Percentiles rank a stretch among this genome's conserved stretches.
These are phyloP conservation scores for Drosophila ercepeae DNA, from an alignment of 1,140 invertebrate genomes.

Conservation along the genomic window DNA sequence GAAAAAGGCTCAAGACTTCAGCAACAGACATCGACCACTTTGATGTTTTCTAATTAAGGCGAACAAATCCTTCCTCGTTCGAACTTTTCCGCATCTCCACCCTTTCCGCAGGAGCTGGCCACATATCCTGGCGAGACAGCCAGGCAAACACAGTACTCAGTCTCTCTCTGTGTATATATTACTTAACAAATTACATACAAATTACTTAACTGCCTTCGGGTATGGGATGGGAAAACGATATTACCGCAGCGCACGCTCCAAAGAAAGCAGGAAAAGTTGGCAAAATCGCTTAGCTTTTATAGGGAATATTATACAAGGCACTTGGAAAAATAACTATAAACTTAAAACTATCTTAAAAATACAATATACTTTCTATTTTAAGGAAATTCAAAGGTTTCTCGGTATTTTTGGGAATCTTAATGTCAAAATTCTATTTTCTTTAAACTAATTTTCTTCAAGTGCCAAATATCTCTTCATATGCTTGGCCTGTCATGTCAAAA, in stretches of 20 bases:
- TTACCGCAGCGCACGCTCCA: constrained; percentile 7
- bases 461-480: constrained; percentile 19
- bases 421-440: too few relatives aligned
- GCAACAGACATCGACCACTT: constrained; percentile 50
- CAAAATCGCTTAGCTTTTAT: constrained; percentile 72
- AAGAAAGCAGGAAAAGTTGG: constrained; percentile 30
- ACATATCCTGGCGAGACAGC: constrained; percentile 66
- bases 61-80: constrained; percentile 46
- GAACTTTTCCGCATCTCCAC: constrained; percentile 31
- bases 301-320: constrained; percentile 24
- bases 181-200: constrained; percentile 82
- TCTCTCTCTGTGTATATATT: constrained; percentile 61
- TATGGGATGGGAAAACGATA: background rate
- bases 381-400: too few relatives aligned
- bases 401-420: too few relatives aligned
- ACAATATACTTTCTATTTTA: too few relatives aligned
- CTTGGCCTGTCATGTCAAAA: constrained; percentile 53
- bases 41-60: constrained; percentile 78
- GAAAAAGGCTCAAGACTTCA: constrained; percentile 39
- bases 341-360: too few relatives aligned
- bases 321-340: background rate
- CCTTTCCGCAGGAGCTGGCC: constrained; percentile 19
- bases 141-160: constrained; percentile 61
- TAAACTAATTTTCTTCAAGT: constrained; percentile 3
- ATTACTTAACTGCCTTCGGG: constrained; percentile 66